Evolutionary conservation across 1,140 invertebrate genomes (phyloP).

Genomic region (Zaprionus camerounensis): DNA sequence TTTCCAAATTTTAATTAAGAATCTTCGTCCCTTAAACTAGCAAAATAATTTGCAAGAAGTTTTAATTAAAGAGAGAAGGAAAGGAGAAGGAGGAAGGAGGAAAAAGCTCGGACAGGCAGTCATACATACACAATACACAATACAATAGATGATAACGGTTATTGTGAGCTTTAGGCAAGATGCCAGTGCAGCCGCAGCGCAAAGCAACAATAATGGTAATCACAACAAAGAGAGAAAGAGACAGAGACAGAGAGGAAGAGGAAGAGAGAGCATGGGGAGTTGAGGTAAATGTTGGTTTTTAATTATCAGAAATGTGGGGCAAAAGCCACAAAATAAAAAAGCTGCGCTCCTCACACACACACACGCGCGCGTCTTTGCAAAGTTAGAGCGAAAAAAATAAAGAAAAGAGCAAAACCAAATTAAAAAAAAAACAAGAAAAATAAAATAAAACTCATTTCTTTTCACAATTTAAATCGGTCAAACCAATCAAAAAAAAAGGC

Average conservation of each 20-base stretch:
- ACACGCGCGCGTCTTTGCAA: constrained; percentile 2
- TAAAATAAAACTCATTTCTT: constrained; percentile 68
- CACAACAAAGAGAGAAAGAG: constrained; percentile 11
- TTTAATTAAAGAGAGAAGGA: constrained; percentile 33
- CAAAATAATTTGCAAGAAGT: constrained; percentile 12
- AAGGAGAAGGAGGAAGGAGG: background rate
- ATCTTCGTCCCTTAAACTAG: background rate
- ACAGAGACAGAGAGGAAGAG: background rate
- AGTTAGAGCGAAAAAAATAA: constrained; percentile 22
- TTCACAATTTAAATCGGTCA: constrained; percentile 81
- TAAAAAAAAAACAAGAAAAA: constrained; percentile 3
- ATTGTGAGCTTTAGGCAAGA: constrained; percentile 36
- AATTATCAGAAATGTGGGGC: constrained; percentile 74
- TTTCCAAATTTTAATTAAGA: background rate
- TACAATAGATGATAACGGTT: constrained; percentile 30
- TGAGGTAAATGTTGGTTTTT: constrained; percentile 56
- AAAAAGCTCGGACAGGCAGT: constrained; percentile 22
- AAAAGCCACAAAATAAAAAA: constrained; percentile 57
- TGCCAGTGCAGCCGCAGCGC: constrained; percentile 30
- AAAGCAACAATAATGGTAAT: constrained; percentile 23
- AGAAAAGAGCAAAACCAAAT: constrained; percentile 31
- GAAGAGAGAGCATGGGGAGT: background rate
- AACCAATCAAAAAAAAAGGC: constrained; percentile 74
- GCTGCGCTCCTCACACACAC: constrained; percentile 24
- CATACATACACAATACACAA: background rate